Evolutionary conservation across 2,888 invertebrate species (phyloP), one percentile per base, ranked within the genome.

Genomic region (Spilarctia lutea): DNA sequence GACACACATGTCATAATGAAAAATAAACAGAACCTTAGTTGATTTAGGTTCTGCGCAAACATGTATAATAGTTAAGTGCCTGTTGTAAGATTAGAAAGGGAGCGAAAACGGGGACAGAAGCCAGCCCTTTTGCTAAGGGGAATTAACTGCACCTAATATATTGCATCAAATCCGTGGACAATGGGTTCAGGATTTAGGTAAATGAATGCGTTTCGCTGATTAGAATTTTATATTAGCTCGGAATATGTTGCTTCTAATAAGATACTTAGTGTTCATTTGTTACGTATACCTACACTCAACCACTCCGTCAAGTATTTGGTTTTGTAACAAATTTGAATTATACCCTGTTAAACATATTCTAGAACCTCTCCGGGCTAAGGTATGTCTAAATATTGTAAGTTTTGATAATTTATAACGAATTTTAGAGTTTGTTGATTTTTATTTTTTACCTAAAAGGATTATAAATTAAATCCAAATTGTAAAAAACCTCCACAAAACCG

Each of bases 11-110:
- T 86, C 84, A 82, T 91, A 90, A 91, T 91, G 90, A 90, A 91
- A 91, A 87, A 87, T 87, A 91, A 91, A 91, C 90, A 91, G 80
- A 78, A 76, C 75, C 71, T 75, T 33, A 78, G 90, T 90, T 90
- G 88, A 86, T 90, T 90, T 90, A 90, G 91, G 91, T 83, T 81
- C 84, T 83, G 68, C 74, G 75, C 84, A 90, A 91, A 91, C 89
- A 90, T 88, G 79, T 78, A 81, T 87, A 85, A 87, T 87, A 88
- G 87, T 85, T 63, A 83, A 85, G 85, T 85, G 86, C 84, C 83
- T 83, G 84, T 86, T 84, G 79, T 79, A 73, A 90, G 89, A 90
- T 90, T 90, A 87, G 82, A 79, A 79, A 81, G 82, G 85, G 86
- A 74, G 60, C 56, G 70, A 27, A 68, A 73, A 72, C 33, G 74